A percentile compares a stretch with the other conserved stretches of the same genome.
phyloP scores from a whole-genome alignment of 2,888 invertebrate genomes.

The Lasioglossum malachurum region DNA sequence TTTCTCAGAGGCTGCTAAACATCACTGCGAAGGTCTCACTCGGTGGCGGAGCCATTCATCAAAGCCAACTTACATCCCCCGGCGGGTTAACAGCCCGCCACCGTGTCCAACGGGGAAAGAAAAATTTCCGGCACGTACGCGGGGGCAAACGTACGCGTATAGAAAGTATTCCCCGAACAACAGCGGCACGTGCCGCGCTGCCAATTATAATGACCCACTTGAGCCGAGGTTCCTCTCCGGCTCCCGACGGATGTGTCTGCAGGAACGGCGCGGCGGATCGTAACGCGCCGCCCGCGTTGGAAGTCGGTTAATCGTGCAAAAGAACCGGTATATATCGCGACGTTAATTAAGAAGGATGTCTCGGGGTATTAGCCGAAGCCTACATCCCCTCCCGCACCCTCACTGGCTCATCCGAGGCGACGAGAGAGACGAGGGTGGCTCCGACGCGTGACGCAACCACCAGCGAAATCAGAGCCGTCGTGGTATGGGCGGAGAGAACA shows the following conservation, averaged over 20 bases:
- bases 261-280: background rate
- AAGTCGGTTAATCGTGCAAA: conserved; percentile 67
- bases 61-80: background rate
- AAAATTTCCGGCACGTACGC: background rate
- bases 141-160: background rate
- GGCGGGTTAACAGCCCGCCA: background rate
- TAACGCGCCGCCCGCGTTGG: background rate
- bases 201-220: conserved; percentile 10
- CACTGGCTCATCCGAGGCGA: conserved; percentile 21
- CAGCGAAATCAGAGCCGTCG: conserved; percentile 36
- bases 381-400: background rate
- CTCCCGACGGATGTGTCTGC: background rate
- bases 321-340: conserved; percentile 69
- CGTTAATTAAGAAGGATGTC: conserved; percentile 77
- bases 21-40: background rate
- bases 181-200: background rate
- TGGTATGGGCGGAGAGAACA: background rate
- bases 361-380: conserved; percentile 63
- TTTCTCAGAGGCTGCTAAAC: background rate
- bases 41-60: background rate
- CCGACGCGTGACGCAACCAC: background rate
- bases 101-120: background rate
- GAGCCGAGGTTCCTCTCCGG: background rate
- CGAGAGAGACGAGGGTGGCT: conserved; percentile 18
- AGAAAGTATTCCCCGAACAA: background rate